These are phyloP conservation scores for Tenebrosternarchus preto DNA, from an alignment of 2,113 vertebrate species.

Conservation along the genomic window DNA sequence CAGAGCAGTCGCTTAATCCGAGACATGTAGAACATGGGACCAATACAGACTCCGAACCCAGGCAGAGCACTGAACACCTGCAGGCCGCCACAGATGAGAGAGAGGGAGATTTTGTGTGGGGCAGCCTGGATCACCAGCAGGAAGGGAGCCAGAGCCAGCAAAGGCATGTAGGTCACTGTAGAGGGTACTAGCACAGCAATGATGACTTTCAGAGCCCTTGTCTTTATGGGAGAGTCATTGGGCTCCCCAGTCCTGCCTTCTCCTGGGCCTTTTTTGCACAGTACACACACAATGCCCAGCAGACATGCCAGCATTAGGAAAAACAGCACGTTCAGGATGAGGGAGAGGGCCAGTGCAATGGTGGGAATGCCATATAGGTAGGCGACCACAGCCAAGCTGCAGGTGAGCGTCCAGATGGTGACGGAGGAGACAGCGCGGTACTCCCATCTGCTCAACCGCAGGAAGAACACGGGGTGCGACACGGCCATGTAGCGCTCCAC, in stretches of 20 bases:
- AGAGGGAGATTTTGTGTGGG: rapidly evolving
- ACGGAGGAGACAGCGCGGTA: conserved; percentile 48
- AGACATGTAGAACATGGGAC: conserved; percentile 64
- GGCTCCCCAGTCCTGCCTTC: conserved; percentile 22
- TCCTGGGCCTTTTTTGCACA: conserved; percentile 55
- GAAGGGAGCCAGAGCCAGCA: conserved; percentile 39
- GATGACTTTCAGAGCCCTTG: conserved; percentile 57
- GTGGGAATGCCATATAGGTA: neutral
- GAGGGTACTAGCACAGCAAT: conserved; percentile 57
- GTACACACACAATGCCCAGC: conserved; percentile 46
- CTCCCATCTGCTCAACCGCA: conserved; percentile 53
- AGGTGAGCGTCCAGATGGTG: conserved; percentile 59
- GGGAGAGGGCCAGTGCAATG: neutral
- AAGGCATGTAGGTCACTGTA: conserved; percentile 53
- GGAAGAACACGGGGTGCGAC: conserved; percentile 56
- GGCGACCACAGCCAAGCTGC: conserved; percentile 10
- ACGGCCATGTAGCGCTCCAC: conserved; percentile 63
- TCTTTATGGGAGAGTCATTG: conserved; percentile 53
- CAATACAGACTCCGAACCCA: conserved; percentile 59
- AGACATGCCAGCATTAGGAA: conserved; percentile 59
- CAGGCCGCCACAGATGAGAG: rapidly evolving
- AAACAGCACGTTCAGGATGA: conserved; percentile 56
- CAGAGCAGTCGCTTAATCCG: conserved; percentile 53
- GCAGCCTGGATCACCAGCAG: neutral
- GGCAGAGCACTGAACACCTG: conserved; percentile 41